These are phyloP conservation scores for Oedothorax gibbosus DNA, from an alignment of 1,140 invertebrate genomes.

Conservation along the genomic window DNA sequence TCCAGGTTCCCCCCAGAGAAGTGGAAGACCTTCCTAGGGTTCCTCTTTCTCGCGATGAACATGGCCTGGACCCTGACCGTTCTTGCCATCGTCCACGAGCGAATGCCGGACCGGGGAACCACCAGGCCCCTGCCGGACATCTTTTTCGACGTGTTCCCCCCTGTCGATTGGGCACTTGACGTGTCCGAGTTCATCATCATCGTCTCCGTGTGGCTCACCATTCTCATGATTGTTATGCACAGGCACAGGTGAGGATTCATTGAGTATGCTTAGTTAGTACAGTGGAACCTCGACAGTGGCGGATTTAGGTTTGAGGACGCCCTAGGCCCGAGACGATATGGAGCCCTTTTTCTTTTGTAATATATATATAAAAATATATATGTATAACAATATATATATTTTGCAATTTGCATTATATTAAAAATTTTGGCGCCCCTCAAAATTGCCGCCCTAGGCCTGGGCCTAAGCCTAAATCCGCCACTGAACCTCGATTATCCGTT, in stretches of 20 bases:
- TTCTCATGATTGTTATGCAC: slow-evolving; percentile 83
- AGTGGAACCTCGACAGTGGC: background rate
- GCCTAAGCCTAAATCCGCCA: no score
- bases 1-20: slow-evolving; percentile 77
- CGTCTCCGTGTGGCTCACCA: slow-evolving; percentile 78
- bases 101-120: slow-evolving; percentile 79
- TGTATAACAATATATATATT: no score
- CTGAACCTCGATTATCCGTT: no score
- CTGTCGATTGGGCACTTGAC: slow-evolving; percentile 81
- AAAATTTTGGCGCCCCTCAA: no score
- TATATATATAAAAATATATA: no score
- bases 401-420: no score
- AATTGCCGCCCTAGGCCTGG: no score
- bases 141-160: slow-evolving; percentile 80
- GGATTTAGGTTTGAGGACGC: no score
- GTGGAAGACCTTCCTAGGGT: slow-evolving; percentile 76
- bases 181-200: slow-evolving; percentile 89
- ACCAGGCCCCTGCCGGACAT: slow-evolving; percentile 83
- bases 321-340: no score
- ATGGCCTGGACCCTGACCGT: slow-evolving; percentile 72
- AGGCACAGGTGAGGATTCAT: slow-evolving; percentile 79
- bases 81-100: slow-evolving; percentile 85
- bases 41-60: slow-evolving; percentile 69
- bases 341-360: no score
- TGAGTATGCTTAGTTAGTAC: slow-evolving; percentile 63